Percentiles rank a stretch among this genome's conserved stretches.
phyloP scores from a whole-genome alignment of 2,888 invertebrate genomes.

The Xanthia icteritia region DNA sequence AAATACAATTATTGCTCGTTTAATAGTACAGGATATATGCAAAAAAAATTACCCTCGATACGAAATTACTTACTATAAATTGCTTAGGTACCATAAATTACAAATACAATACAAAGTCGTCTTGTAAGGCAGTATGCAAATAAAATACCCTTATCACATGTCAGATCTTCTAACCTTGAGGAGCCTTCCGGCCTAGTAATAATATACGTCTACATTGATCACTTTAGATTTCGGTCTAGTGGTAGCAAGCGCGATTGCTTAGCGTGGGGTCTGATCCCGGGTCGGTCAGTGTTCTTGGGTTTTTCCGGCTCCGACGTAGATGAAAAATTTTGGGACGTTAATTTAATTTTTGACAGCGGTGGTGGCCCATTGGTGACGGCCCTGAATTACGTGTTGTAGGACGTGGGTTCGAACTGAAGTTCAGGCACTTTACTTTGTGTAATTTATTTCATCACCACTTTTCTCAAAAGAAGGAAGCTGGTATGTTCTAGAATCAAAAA shows the following conservation, averaged over 20 bases:
- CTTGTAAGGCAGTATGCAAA: constrained; percentile 17
- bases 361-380: no score
- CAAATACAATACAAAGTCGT: constrained; percentile 3
- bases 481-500: no score
- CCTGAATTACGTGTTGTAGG: no score
- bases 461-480: no score
- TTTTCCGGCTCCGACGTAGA: background rate
- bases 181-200: background rate
- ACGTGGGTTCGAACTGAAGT: no score
- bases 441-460: no score
- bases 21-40: no score
- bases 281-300: background rate
- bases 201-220: constrained; percentile 1
- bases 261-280: background rate
- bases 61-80: constrained; percentile 47
- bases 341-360: no score
- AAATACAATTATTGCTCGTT: no score
- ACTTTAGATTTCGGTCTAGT: background rate
- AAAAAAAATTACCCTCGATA: background rate
- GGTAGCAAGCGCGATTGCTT: background rate
- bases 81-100: constrained; percentile 54
- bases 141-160: constrained; percentile 49
- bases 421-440: no score
- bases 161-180: constrained; percentile 15
- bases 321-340: no score